Evolutionary conservation across 1,140 invertebrate genomes (phyloP), one percentile per base, ranked within the genome.

Genomic region (Pristionchus pacificus): DNA sequence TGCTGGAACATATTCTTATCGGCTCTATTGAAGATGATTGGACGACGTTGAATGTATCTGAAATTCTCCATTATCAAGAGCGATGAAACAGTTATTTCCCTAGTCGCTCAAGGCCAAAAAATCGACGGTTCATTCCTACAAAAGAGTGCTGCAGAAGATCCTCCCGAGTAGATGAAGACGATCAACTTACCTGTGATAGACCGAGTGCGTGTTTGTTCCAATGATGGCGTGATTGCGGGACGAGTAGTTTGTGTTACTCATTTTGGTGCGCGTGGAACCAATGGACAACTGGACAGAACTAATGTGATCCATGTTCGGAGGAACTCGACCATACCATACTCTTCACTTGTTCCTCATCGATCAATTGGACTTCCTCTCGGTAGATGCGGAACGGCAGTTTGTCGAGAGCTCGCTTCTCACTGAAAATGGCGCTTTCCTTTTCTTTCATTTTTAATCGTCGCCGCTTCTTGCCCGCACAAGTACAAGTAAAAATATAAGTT

Each of bases 301-400:
- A 13, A 31, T n/a, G 25, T 25, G 2, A 19, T 28, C 24, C 10
- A 19, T 15, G n/a, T 25, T 25, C 58, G 10, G n/a, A 2, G 14
- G 14, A 30, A 62, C n/a, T 6, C 19, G 38, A 49, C 6, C 65
- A 49, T 71, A 83, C 77, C 79, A 83, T 68, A 58, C 80, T 83
- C 27, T 73, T 71, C 13, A 79, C 72, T 66, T 81, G 76, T 31
- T 84, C 81, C 28, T 83, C 81, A 65, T 84, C 76, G 57, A 83
- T 82, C 2, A 84, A 33, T 28, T 81, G 78, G 15, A 83, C 60
- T 59, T 84, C 81, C 31, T 84, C 81, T 30, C 72, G 60, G 58
- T 78, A 80, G 58, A 83, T 75, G 31, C 82, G 68, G 79, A 83
- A 83, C 19, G 82, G 74, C 75, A 84, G 82, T 72, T 77, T 84